Base-by-base conservation (phyloP, 2,113 vertebrate species). In the Malurus alboscapulatus region DNA sequence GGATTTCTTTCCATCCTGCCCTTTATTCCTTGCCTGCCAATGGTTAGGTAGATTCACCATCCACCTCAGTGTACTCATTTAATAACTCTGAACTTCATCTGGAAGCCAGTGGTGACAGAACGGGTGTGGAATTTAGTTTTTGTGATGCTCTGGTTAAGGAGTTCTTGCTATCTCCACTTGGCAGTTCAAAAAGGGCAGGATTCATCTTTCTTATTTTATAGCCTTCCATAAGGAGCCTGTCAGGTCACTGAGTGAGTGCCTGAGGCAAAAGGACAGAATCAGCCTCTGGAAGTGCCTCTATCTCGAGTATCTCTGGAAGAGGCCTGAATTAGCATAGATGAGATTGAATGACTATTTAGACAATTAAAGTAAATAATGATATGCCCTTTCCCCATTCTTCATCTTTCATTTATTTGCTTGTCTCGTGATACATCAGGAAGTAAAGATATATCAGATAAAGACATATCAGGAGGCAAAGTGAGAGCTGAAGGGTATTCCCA, bases 21-120 rank as follows among this genome's bases (percentile, higher is more conserved):
- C n/a, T 7, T 88, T 82, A 36, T 29, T 80, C 19, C 3, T 38
- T 21, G 1, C 5, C 16, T 18, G 13, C 2, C 68, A 36, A 19
- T 1, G 4, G 9, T 45, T 54, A 9, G 5, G 6, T 36, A 21
- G 14, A 48, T 82, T 78, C 20, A 59, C 15, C 0, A 1, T 42
- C 32, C 55, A 38, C 26, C 18, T 73, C 42, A 24, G 5, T 76
- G 80, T 88, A 30, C 7, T 67, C 10, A 10, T 48, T 21, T 47
- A 51, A 50, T 2, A 57, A 16, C 4, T 38, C 51, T 63, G 45
- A 48, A 48, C 17, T 42, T 83, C 22, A n/a, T 53, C 20, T 50
- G 24, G 29, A 57, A 6, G 17, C 51, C 16, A 50, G 20, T 12
- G 16, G 6, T 65, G 50, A 47, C 40, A 53, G 63, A 55, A 75